These are phyloP conservation scores for Julus scandinavius DNA, from an alignment of 2,888 invertebrate genomes.

Conservation along the genomic window DNA sequence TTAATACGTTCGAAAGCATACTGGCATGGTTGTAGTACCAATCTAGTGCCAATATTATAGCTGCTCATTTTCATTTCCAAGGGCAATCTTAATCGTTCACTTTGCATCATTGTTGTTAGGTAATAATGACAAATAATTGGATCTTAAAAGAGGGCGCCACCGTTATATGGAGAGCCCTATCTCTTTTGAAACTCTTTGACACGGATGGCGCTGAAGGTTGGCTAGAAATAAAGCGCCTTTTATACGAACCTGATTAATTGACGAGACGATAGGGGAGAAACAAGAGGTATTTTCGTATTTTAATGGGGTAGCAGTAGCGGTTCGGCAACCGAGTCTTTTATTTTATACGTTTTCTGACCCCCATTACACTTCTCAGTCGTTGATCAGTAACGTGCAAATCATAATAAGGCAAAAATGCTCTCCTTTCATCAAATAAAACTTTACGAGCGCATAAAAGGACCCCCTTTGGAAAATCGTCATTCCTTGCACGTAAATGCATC, in stretches of 20 bases:
- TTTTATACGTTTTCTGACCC: conserved; percentile 29
- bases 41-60: neutral
- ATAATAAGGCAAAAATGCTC: conserved; percentile 21
- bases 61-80: neutral
- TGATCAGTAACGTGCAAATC: conserved; percentile 27
- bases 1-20: neutral
- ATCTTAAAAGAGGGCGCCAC: no score
- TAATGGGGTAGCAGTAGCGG: neutral
- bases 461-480: conserved; percentile 8
- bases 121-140: no score
- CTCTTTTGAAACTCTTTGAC: no score
- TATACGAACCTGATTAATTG: neutral
- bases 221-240: neutral
- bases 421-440: conserved; percentile 30
- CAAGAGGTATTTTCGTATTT: conserved; percentile 1
- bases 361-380: conserved; percentile 19
- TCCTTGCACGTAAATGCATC: neutral
- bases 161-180: no score
- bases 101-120: neutral
- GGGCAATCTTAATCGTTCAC: neutral
- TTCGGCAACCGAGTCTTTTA: neutral
- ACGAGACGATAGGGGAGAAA: neutral
- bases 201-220: neutral
- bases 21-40: neutral
- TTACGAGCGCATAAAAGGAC: conserved; percentile 24